phyloP scores from a whole-genome alignment of 1,140 invertebrate genomes.

The Dreissena polymorpha region DNA sequence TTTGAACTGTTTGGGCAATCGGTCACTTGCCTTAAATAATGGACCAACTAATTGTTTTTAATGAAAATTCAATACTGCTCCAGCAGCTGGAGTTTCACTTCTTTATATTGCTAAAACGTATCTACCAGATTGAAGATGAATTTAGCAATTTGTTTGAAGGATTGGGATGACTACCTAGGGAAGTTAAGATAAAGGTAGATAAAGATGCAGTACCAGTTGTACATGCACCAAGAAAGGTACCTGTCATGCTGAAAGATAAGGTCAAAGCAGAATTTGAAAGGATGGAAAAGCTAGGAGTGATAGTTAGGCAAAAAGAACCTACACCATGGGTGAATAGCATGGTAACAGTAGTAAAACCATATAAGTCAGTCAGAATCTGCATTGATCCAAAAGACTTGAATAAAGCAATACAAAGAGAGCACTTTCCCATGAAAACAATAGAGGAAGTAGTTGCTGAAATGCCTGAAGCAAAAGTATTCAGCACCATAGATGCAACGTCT shows the following conservation, averaged over 20 bases:
- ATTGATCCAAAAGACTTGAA: slow-evolving; percentile 67
- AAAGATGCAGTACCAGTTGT: slow-evolving; percentile 57
- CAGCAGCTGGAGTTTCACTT: too few relatives aligned
- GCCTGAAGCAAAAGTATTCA: too few relatives aligned
- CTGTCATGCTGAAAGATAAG: slow-evolving; percentile 67
- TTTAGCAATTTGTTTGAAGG: slow-evolving; percentile 56
- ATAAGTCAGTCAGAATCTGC: slow-evolving; percentile 57
- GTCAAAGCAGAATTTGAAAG: slow-evolving; percentile 57
- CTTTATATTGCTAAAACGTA: slow-evolving; percentile 41
- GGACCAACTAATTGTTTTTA: too few relatives aligned
- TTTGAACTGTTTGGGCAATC: too few relatives aligned
- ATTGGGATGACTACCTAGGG: slow-evolving; percentile 51
- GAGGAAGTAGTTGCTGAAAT: too few relatives aligned
- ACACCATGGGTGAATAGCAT: slow-evolving; percentile 41
- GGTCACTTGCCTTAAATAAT: too few relatives aligned
- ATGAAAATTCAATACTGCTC: too few relatives aligned
- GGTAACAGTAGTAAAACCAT: slow-evolving; percentile 53
- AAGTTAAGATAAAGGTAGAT: slow-evolving; percentile 65
- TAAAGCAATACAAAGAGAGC: slow-evolving; percentile 58
- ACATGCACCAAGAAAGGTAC: slow-evolving; percentile 68
- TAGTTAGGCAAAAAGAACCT: slow-evolving; percentile 57
- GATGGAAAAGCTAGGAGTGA: slow-evolving; percentile 62
- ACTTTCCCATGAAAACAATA: too few relatives aligned
- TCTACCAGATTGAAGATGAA: slow-evolving; percentile 18
- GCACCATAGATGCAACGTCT: too few relatives aligned